Evolutionary conservation across 2,797 vertebrate genomes (phyloP).

Genomic region (Dipus sagitta): DNA sequence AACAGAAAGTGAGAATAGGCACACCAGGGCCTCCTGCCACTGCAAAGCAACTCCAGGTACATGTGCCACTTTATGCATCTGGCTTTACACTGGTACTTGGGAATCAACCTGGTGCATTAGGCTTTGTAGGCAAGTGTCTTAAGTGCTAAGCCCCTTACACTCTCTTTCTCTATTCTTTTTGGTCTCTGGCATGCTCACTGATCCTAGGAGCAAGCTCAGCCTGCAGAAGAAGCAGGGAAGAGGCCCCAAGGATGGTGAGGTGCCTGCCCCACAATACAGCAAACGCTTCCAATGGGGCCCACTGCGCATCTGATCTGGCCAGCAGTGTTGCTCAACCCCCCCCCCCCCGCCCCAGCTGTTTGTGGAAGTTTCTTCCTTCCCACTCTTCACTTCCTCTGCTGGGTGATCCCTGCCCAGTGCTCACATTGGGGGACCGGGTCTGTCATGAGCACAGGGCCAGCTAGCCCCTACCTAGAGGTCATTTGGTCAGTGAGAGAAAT

Average conservation of each 20-base stretch:
- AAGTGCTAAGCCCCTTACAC: no score
- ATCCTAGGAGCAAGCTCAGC: background rate
- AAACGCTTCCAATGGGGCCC: no score
- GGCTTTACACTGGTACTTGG: no score
- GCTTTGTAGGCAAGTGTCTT: no score
- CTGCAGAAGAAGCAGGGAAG: background rate
- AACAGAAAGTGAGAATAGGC: no score
- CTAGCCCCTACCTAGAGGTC: background rate
- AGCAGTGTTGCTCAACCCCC: background rate
- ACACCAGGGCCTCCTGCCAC: no score
- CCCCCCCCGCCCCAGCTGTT: no score
- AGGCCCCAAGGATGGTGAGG: background rate
- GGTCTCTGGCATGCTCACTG: background rate
- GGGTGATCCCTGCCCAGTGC: background rate
- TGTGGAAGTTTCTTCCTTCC: background rate
- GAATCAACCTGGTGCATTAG: no score
- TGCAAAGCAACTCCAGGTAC: no score
- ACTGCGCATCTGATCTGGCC: background rate
- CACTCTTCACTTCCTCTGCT: background rate
- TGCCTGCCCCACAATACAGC: rapidly evolving
- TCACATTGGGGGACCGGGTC: background rate
- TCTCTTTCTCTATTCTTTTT: background rate
- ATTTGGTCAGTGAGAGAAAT: background rate
- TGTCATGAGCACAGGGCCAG: no score
- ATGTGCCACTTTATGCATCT: no score